Base-by-base conservation (phyloP, 1,140 invertebrate genomes). In the Phenacoccus solenopsis region DNA sequence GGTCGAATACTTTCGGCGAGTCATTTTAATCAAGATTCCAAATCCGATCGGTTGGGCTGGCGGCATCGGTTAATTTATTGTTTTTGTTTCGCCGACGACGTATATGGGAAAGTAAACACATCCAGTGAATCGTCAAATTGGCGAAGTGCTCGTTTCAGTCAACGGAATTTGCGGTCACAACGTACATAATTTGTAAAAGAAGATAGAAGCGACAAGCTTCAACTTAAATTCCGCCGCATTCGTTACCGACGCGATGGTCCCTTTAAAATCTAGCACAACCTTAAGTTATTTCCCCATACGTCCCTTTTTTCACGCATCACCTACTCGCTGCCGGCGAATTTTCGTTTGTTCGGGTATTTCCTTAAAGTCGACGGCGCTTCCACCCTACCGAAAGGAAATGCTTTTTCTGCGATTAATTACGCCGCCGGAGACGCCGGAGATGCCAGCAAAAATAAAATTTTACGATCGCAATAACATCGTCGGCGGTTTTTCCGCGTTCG, bases 11-110 rank as follows among this genome's bases (percentile, higher is more conserved):
- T 49, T 49, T 49, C 38, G 13, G 38, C 38, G 38, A 49, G 12
- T 49, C 38, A n/a, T 49, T 49, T 49, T 49, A 49, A 49, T 49
- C 38, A 49, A 49, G 38, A 49, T 49, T 49, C 38, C 38, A n/a
- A 49, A 49, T 49, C 20, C 38, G 38, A 49, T 49, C 38, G 5
- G 12, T 49, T 49, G 3, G 38, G 38, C 38, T n/a, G 5, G 20
- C 13, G 38, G 38, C 38, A 49, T 49, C 38, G 30, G 30, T 32
- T 49, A 49, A 49, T 49, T 49, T 49, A 49, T 49, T 49, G 38
- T 49, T 49, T 49, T 49, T 49, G 38, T 49, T 49, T 49, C 5
- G 38, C 20, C n/a, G n/a, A 16, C 38, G 2, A 10, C 38, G 38
- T 49, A n/a, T n/a, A 49, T 49, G n/a, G 20, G 16, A 49, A 49